A percentile compares a stretch with the other conserved stretches of the same genome.
phyloP scores from a whole-genome alignment of 2,113 vertebrate genomes.

The Empidonax traillii region DNA sequence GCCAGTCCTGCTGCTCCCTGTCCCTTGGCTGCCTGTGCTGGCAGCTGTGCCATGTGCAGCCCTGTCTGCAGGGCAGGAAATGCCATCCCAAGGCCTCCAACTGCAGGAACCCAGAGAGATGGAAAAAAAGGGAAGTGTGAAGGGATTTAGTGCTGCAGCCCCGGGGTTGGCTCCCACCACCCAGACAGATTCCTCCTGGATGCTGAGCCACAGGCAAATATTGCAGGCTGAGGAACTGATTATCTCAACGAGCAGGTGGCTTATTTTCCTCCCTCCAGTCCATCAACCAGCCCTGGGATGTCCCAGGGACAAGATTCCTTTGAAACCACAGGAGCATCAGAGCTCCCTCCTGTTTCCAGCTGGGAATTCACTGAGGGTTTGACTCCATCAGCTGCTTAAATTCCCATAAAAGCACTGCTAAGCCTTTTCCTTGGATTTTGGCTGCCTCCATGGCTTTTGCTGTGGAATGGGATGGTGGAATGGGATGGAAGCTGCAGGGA shows the following conservation, averaged over 20 bases:
- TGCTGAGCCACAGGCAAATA: no score
- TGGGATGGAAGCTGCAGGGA: not conserved
- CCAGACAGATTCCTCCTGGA: accelerated
- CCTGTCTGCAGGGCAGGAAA: not conserved
- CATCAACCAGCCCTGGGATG: not conserved
- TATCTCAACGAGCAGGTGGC: not conserved
- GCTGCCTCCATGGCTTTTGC: not conserved
- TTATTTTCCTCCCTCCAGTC: not conserved
- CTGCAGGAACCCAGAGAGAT: no score
- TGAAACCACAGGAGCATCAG: not conserved
- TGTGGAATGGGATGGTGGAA: not conserved
- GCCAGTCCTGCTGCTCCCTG: not conserved
- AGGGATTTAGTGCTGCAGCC: accelerated
- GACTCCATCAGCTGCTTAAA: not conserved
- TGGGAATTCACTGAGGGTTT: not conserved
- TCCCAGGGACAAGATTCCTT: not conserved
- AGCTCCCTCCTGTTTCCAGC: not conserved
- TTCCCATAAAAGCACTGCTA: not conserved
- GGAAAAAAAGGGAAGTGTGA: not conserved
- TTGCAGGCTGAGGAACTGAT: not conserved
- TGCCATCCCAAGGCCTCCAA: not conserved
- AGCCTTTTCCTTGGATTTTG: not conserved
- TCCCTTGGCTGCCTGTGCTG: not conserved
- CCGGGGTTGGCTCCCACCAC: not conserved
- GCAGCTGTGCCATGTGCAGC: not conserved